Evolutionary conservation across 2,888 invertebrate species (phyloP), one percentile per base, ranked within the genome.

Genomic region (Drosophila affinis): DNA sequence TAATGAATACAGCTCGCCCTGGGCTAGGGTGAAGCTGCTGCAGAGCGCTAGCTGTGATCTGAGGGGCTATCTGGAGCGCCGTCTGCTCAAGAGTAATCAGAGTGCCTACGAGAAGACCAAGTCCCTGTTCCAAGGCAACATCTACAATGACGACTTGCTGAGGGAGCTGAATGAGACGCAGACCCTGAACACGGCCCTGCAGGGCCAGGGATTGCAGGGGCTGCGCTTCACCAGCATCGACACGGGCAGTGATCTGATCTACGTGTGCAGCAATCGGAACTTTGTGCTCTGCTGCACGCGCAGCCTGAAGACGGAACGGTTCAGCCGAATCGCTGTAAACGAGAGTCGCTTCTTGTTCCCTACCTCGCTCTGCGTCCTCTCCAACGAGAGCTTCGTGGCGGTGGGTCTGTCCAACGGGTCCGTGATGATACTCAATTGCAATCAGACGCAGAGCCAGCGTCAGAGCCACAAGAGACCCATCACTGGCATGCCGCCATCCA

Each of bases 321-420:
- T 92, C 63, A 77, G 82, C 6, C 89, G 89, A 18, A 90, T 92
- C 3, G 75, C 75, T 0, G 86, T 92, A 5, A 87, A 89, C 32
- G 90, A 90, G 47, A 91, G 90, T 64, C 87, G 89, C 14, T 90
- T 90, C 62, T 76, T 92, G 7, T 91, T 91, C 70, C 90, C 92
- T 14, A 92, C 92, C 1, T 77, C 89, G 1, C 68, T 92, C 3
- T 89, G 87, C 64, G 79, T 91, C 2, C 81, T 91, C 18, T 78
- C 84, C 49, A 91, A 90, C 58, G 91, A 92, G 47, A 65, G 86
- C 24, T 91, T 85, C 64, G 74, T 92, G 29, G 88, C 90, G 0
- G 89, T 92, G 9, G 92, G 92, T 0, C 72, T 92, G 17, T 92
- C 92, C 1, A 91, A 92, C 70, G 92, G 92, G 3, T 92, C 91